Evolutionary conservation across 2,888 invertebrate species (phyloP), one percentile per base, ranked within the genome.

Genomic region (Agrotis clavis): DNA sequence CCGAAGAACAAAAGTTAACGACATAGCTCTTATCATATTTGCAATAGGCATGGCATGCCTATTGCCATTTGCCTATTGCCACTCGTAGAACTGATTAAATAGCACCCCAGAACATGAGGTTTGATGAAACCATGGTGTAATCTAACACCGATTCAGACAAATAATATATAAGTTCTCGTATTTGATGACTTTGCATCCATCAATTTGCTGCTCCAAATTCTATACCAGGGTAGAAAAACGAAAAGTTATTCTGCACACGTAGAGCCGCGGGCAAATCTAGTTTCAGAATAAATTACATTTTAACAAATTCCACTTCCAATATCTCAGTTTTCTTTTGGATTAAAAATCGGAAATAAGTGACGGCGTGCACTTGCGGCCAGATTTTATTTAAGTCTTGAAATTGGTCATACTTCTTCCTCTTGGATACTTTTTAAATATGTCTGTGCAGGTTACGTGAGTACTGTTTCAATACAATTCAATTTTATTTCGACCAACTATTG

Each of bases 221-320:
- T 67, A 2, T 21, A 25, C 14, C 18, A 13, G 11, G n/a, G n/a
- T 18, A 19, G 16, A 47, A 35, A 35, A 54, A 18, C 11, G 0
- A 1, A 61, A 57, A 19, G 11, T 47, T 41, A 41, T 71, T 71
- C 21, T 1, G 2, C 1, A 13, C 45, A 41, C 19, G 16, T 21
- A 19, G 60, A 67, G 14, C 35, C 50, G n/a, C 54, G n/a, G n/a
- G 21, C 1, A 18, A 67, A 30, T n/a, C 0, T 25, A 67, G 63
- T 74, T 62, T 45, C 16, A 50, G 59, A 59, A 59, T 63, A 80
- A 75, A 88, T 87, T 85, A 75, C 74, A 82, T 84, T 84, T 67
- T 77, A 77, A 77, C 67, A 78, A 89, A 89, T 86, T 86, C 76
- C 72, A 67, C 65, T 76, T 72, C 57, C 77, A 80, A 79, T 81